A percentile compares a stretch with the other conserved stretches of the same genome.
phyloP scores from a whole-genome alignment of 2,888 invertebrate genomes.

The Mantis religiosa region DNA sequence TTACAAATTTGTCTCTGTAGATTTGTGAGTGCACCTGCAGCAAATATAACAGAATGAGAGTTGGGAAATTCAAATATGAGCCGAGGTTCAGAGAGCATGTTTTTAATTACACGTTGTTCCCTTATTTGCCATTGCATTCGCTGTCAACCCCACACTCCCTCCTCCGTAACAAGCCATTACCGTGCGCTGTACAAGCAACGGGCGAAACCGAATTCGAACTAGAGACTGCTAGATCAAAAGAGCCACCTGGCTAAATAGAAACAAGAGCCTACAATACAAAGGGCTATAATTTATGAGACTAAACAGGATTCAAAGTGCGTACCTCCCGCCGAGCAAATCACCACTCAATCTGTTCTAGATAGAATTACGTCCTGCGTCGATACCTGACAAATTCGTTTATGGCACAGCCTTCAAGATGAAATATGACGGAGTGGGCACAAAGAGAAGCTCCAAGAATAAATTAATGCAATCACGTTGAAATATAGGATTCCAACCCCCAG shows the following conservation, averaged over 20 bases:
- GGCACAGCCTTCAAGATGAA: not conserved
- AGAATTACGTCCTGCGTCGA: not conserved
- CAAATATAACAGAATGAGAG: not conserved
- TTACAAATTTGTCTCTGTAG: not conserved
- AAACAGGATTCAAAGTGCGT: not conserved
- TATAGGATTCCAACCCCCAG: not conserved
- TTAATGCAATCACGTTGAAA: not conserved
- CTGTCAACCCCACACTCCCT: not conserved
- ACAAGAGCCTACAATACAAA: not conserved
- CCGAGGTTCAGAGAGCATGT: not conserved
- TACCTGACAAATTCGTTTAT: not conserved
- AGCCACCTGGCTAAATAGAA: not conserved
- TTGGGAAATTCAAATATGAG: not conserved
- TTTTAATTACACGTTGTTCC: constrained; percentile 13
- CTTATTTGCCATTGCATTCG: constrained; percentile 16
- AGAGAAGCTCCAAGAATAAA: not conserved
- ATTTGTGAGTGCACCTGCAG: not conserved
- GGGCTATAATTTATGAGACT: not conserved
- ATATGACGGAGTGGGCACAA: not conserved
- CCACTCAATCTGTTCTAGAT: not conserved
- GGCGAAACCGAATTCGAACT: constrained; percentile 4
- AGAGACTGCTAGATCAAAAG: not conserved
- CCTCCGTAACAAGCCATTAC: constrained; percentile 5
- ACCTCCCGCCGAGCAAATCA: not conserved
- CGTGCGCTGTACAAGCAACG: not conserved